These are phyloP conservation scores for Pheosia gnoma DNA, from an alignment of 2,888 invertebrate species.

Conservation along the genomic window DNA sequence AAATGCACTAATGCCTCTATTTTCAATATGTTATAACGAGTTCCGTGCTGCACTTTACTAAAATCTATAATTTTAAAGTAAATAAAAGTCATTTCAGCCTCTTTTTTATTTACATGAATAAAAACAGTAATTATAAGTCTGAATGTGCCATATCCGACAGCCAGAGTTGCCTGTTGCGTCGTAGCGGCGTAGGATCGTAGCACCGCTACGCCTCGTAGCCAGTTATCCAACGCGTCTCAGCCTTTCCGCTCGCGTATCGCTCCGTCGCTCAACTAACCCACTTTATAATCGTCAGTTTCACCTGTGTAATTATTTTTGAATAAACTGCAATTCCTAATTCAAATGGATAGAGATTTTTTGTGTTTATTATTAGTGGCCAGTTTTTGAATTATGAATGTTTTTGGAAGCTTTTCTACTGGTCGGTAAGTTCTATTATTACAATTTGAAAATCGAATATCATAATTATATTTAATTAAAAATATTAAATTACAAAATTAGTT, in stretches of 20 bases:
- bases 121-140: background rate
- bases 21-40: no score
- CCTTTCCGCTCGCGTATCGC: constrained; percentile 68
- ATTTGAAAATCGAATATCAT: constrained; percentile 20
- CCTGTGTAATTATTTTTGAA: constrained; percentile 36
- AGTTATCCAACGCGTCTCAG: constrained; percentile 70
- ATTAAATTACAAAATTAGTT: background rate
- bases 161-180: constrained; percentile 70
- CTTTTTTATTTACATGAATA: background rate
- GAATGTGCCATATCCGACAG: constrained; percentile 14
- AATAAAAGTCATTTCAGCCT: no score
- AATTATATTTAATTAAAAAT: background rate
- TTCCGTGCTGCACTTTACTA: no score
- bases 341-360: constrained; percentile 43
- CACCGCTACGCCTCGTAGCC: constrained; percentile 63
- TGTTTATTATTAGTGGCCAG: constrained; percentile 38
- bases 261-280: constrained; percentile 55
- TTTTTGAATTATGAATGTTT: constrained; percentile 48
- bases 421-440: constrained; percentile 41
- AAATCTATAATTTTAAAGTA: no score
- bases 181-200: constrained; percentile 63
- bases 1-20: no score
- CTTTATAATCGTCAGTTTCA: constrained; percentile 46
- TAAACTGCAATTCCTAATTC: constrained; percentile 37
- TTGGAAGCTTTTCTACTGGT: constrained; percentile 39